Evolutionary conservation across 2,888 invertebrate species (phyloP).

Genomic region (Scrobipalpa costella): DNA sequence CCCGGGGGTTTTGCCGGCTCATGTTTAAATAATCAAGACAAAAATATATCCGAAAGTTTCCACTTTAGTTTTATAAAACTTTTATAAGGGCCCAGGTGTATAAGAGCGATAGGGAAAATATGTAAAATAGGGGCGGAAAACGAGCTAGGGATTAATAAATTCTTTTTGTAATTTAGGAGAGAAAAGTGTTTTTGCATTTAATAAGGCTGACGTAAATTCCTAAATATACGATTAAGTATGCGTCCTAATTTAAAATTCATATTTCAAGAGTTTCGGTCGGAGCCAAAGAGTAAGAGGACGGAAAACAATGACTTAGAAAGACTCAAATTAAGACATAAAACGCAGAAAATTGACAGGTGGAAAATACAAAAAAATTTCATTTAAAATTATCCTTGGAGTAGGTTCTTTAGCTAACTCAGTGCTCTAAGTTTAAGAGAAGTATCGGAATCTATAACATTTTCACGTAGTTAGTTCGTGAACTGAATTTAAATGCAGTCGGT

Average conservation of each 20-base stretch:
- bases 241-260: slow-evolving; percentile 8
- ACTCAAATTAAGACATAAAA: too few relatives aligned
- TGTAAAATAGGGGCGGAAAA: slow-evolving; percentile 27
- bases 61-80: slow-evolving; percentile 22
- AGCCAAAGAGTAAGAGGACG: not conserved
- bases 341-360: too few relatives aligned
- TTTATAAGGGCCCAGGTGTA: slow-evolving; percentile 27
- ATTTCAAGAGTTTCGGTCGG: not conserved
- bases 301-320: not conserved
- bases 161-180: slow-evolving; percentile 6
- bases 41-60: slow-evolving; percentile 13
- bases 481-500: too few relatives aligned
- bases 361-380: too few relatives aligned
- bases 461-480: too few relatives aligned
- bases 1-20: slow-evolving; percentile 1
- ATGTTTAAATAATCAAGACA: slow-evolving; percentile 16
- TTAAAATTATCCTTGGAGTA: too few relatives aligned
- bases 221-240: not conserved
- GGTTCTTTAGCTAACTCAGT: too few relatives aligned
- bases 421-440: too few relatives aligned
- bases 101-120: slow-evolving; percentile 27
- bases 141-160: slow-evolving; percentile 21
- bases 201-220: not conserved
- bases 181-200: not conserved
- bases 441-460: too few relatives aligned